Evolutionary conservation across 2,113 vertebrate species (phyloP), one percentile per base, ranked within the genome.

Genomic region (Brachirus orientalis): DNA sequence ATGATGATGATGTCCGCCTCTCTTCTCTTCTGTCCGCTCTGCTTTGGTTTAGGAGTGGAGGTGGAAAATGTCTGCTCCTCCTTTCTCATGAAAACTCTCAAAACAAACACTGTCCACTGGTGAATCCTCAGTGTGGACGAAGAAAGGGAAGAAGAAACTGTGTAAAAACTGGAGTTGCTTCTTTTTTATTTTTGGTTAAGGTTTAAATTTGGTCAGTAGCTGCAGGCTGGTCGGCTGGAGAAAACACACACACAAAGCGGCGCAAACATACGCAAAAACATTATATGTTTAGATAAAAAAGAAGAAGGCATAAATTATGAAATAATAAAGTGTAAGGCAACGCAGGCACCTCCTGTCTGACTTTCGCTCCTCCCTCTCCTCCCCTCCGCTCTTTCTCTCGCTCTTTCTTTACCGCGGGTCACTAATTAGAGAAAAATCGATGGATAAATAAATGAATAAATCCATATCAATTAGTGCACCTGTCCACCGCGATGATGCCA

Each of bases 341-440:
- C 64, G 80, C 86, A 84, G 90, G 86, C 82, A 80, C 85, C 85
- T 75, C 85, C 70, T 37, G 72, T 64, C 79, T 63, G 80, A 86
- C 80, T 76, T 68, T 75, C 84, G 84, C 87, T 88, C 80, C 86
- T 87, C 83, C 85, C 79, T 86, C 86, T 86, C 75, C 86, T 79
- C 72, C 75, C 58, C 47, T 72, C 19, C 55, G 10, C 63, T 33
- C 50, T 52, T 20, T 52, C 50, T 13, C 48, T 22, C 50, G 16
- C 64, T 82, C 81, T 75, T 52, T 81, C 86, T 88, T 86, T 86
- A 83, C 72, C 90, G 65, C 76, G 68, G 84, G 79, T 81, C 85
- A 79, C 80, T 82, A 86, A 93, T 91, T 89, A 90, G 85, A 87
- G 72, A 77, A 40, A 75, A 90, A 91, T 90, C 88, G 57, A 92